phyloP scores from a whole-genome alignment of 1,140 invertebrate species.

The Zophobas morio region DNA sequence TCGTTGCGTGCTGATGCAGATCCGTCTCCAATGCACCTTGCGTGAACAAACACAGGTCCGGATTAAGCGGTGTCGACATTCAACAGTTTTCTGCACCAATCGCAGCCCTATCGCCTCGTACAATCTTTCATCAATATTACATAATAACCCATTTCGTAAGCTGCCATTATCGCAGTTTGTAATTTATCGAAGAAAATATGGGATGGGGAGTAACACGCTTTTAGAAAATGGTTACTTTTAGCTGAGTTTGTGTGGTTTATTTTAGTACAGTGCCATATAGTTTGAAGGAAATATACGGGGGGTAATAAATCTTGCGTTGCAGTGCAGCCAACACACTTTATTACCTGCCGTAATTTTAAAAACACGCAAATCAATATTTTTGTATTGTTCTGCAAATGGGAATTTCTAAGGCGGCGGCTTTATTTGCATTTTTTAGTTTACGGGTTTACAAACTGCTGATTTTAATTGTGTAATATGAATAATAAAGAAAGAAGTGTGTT shows the following conservation, averaged over 20 bases:
- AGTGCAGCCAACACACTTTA: slow-evolving; percentile 14
- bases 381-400: no score
- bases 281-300: slow-evolving; percentile 11
- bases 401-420: neutral
- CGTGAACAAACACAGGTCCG: slow-evolving; percentile 1
- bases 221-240: slow-evolving; percentile 4
- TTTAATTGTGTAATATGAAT: no score
- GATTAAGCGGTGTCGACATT: neutral
- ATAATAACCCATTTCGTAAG: slow-evolving; percentile 21
- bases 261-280: neutral
- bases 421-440: neutral
- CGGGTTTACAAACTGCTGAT: no score
- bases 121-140: slow-evolving; percentile 8
- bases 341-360: slow-evolving; percentile 6
- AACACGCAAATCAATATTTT: slow-evolving; percentile 9
- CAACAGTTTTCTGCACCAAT: slow-evolving; percentile 10
- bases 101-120: neutral
- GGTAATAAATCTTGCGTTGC: slow-evolving; percentile 10
- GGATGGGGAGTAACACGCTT: neutral
- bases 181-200: slow-evolving; percentile 17
- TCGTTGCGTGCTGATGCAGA: no score
- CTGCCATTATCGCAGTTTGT: slow-evolving; percentile 12
- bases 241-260: slow-evolving; percentile 1
- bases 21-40: no score
- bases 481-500: no score